Percentiles rank a stretch among this genome's conserved stretches.
Evolutionary conservation across 2,113 vertebrate species (phyloP).

Genomic region (Calyptomena viridis): DNA sequence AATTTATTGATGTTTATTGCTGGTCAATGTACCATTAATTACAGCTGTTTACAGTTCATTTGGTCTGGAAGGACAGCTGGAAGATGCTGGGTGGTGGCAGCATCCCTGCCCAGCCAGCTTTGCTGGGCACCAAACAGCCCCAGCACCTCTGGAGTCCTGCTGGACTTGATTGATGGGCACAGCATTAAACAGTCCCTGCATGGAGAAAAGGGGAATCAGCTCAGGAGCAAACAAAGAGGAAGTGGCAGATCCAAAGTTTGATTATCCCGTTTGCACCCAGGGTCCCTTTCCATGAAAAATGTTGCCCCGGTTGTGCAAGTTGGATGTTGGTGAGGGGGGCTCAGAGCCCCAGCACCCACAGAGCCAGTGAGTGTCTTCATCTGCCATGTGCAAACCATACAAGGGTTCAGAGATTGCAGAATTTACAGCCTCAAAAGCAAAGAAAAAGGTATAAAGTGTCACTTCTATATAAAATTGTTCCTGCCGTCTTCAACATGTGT

Average conservation of each 20-base stretch:
- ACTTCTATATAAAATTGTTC: constrained; percentile 45
- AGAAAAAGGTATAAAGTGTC: not conserved
- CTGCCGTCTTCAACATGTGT: not conserved
- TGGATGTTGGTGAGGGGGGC: not conserved
- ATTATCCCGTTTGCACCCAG: fast-evolving
- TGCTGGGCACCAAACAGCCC: not conserved
- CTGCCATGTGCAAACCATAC: constrained; percentile 32
- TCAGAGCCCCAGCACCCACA: constrained; percentile 17
- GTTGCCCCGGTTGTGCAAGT: not conserved
- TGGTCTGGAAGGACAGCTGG: fast-evolving
- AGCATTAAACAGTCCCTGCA: fast-evolving
- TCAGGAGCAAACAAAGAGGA: not conserved
- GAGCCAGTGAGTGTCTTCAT: not conserved
- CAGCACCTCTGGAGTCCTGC: fast-evolving
- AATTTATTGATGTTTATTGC: fast-evolving
- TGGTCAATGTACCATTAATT: fast-evolving
- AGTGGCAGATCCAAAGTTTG: not conserved
- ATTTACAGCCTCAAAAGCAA: constrained; percentile 53
- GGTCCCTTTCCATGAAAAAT: not conserved
- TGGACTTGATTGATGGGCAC: fast-evolving
- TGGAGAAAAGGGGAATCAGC: not conserved
- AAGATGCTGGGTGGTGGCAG: not conserved
- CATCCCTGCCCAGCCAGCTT: not conserved
- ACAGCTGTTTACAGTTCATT: fast-evolving
- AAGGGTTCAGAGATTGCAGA: not conserved